Evolutionary conservation across 1,140 invertebrate species (phyloP).

Genomic region (Zaprionus camerounensis): DNA sequence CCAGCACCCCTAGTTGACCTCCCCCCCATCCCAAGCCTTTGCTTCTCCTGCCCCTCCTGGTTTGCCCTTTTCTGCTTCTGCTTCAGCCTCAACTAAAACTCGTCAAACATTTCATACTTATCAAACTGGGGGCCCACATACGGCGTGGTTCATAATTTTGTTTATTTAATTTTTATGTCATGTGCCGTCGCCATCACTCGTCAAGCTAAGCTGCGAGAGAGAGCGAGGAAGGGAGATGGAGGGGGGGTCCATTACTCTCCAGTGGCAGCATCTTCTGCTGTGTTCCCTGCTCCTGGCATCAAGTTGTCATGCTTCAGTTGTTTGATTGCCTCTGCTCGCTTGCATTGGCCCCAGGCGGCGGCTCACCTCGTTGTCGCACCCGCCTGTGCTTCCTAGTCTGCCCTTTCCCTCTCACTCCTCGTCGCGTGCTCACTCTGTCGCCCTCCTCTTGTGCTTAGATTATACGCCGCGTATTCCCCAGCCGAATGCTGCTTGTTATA

Average conservation of each 20-base stretch:
- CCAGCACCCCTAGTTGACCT: constrained; percentile 4
- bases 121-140: constrained; percentile 60
- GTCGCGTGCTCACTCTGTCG: not conserved
- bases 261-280: constrained; percentile 52
- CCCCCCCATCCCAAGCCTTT: not conserved
- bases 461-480: constrained; percentile 59
- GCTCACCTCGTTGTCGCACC: constrained; percentile 43
- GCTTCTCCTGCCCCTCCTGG: not conserved
- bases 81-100: constrained; percentile 46
- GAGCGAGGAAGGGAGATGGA: not conserved
- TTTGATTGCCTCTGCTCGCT: constrained; percentile 80
- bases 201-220: constrained; percentile 22
- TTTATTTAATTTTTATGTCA: constrained; percentile 82
- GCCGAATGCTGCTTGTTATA: constrained; percentile 58
- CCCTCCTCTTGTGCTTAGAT: constrained; percentile 33
- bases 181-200: constrained; percentile 71
- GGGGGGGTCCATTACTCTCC: constrained; percentile 8
- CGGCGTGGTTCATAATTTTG: constrained; percentile 76
- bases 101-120: constrained; percentile 62
- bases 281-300: constrained; percentile 57
- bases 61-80: not conserved
- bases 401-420: not conserved
- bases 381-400: not conserved
- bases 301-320: constrained; percentile 82
- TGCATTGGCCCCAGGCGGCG: constrained; percentile 67